phyloP scores from a whole-genome alignment of 1,140 invertebrate genomes.

The Galleria mellonella region DNA sequence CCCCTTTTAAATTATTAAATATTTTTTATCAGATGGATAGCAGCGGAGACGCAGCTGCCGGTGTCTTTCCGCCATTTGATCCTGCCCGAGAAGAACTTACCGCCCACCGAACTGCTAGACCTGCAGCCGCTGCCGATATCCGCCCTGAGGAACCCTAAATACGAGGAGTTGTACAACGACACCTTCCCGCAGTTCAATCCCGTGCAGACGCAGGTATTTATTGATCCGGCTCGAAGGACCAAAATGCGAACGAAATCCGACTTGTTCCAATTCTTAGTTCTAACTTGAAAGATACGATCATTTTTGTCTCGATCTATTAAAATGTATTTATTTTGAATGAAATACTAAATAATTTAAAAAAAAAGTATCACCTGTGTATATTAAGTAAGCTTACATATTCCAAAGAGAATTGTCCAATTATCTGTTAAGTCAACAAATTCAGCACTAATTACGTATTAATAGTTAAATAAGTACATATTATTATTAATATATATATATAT shows the following conservation, averaged over 20 bases:
- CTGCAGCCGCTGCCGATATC: constrained; percentile 95
- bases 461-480: neutral
- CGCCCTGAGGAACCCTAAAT: constrained; percentile 88
- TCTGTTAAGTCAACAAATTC: too few species aligned
- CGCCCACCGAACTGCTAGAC: constrained; percentile 98
- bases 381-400: neutral
- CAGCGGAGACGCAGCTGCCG: constrained; percentile 96
- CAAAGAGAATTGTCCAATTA: too few species aligned
- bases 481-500: neutral
- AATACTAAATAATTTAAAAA: too few species aligned
- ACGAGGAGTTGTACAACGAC: constrained; percentile 90
- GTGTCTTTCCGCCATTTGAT: constrained; percentile 98
- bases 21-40: constrained; percentile 92
- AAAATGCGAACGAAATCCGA: neutral
- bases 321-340: too few species aligned
- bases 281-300: too few species aligned
- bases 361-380: neutral
- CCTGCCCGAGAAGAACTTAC: constrained; percentile 97
- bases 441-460: too few species aligned
- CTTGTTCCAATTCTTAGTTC: neutral
- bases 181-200: constrained; percentile 97
- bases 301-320: too few species aligned
- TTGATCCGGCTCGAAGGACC: neutral
- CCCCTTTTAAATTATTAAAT: too few species aligned
- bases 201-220: constrained; percentile 93